These are phyloP conservation scores for Chrysemys picta DNA, from an alignment of 2,113 vertebrate species.

Conservation along the genomic window DNA sequence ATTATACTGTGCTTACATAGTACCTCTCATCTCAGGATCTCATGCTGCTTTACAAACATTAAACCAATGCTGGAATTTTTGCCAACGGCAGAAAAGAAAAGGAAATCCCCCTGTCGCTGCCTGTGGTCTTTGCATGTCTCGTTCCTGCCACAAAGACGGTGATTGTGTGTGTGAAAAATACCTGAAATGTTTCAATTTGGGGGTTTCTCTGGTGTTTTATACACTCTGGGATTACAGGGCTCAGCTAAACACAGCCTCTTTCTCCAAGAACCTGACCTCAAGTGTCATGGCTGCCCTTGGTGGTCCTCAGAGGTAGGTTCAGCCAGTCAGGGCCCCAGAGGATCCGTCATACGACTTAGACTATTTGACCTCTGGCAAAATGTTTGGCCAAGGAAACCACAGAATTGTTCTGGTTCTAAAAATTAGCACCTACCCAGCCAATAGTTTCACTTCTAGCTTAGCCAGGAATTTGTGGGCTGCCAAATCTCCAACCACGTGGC, in stretches of 20 bases:
- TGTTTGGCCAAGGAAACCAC: neutral
- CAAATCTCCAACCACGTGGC: neutral
- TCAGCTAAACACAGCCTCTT: neutral
- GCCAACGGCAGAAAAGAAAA: slow-evolving; percentile 9
- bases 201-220: neutral
- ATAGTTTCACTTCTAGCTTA: neutral
- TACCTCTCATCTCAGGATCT: neutral
- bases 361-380: neutral
- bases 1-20: neutral
- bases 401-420: neutral
- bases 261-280: neutral
- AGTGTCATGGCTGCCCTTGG: no score
- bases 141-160: neutral
- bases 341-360: neutral
- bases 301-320: neutral
- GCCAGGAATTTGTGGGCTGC: neutral
- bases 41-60: slow-evolving; percentile 6
- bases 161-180: neutral
- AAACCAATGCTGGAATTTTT: neutral
- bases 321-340: neutral
- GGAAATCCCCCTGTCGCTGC: neutral
- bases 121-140: neutral
- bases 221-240: neutral
- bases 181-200: fast-evolving
- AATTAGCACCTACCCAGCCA: neutral